These are phyloP conservation scores for Abramis brama DNA, from an alignment of 2,113 vertebrate species.

Conservation along the genomic window DNA sequence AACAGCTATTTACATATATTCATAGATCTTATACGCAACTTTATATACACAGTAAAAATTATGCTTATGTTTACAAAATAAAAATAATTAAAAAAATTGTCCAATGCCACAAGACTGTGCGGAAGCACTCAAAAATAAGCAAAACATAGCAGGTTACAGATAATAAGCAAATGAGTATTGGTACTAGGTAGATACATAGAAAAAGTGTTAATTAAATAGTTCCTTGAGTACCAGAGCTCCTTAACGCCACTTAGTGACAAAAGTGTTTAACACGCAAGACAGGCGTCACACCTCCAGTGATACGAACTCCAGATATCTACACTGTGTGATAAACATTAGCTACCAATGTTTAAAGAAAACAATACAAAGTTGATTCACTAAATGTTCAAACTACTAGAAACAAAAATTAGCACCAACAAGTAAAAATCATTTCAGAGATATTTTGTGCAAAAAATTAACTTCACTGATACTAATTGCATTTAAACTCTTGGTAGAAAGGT, in stretches of 20 bases:
- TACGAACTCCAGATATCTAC: background rate
- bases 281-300: background rate
- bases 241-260: background rate
- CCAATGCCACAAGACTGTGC: background rate
- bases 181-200: background rate
- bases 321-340: background rate
- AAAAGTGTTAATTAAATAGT: constrained; percentile 1
- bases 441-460: background rate
- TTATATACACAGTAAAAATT: background rate
- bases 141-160: background rate
- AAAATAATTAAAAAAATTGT: background rate
- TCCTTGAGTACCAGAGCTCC: background rate
- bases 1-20: constrained; percentile 11
- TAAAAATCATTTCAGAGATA: background rate
- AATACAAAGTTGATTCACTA: background rate
- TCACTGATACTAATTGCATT: background rate
- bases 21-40: background rate
- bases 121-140: constrained; percentile 18
- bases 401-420: constrained; percentile 13
- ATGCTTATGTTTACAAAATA: background rate
- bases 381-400: background rate
- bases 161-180: background rate
- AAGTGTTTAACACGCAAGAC: background rate
- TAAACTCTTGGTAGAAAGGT: background rate
- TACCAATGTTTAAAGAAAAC: background rate